Percentiles rank a stretch among this genome's conserved stretches.
Conservation (phyloP, 2,888 invertebrate species). For the Palloptera scutellata region DNA sequence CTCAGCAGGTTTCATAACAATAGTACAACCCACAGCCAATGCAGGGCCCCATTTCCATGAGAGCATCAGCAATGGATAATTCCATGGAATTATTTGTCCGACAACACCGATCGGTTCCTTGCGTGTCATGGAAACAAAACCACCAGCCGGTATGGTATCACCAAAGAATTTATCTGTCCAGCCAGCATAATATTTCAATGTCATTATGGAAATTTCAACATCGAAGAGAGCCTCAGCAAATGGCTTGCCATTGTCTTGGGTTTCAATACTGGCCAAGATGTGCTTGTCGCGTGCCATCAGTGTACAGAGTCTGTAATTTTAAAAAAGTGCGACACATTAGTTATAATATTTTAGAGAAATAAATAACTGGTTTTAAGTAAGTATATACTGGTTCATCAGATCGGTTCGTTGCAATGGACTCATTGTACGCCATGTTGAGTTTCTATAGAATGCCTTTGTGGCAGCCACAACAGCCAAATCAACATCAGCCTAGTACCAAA, state of each 20-base stretch:
- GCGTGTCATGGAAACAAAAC: constrained; percentile 71
- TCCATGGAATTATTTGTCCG: constrained; percentile 85
- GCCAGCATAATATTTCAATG: constrained; percentile 79
- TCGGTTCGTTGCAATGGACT: constrained; percentile 81
- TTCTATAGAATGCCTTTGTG: constrained; percentile 76
- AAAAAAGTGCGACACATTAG: constrained; percentile 31
- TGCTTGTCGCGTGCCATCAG: constrained; percentile 78
- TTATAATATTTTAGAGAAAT: constrained; percentile 50
- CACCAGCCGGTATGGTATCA: constrained; percentile 78
- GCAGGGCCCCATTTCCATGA: constrained; percentile 82
- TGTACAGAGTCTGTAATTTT: constrained; percentile 66
- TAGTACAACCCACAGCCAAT: constrained; percentile 72
- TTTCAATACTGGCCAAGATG: constrained; percentile 79
- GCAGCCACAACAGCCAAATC: constrained; percentile 84
- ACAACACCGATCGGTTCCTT: constrained; percentile 82
- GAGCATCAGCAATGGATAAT: constrained; percentile 81
- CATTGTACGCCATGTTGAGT: constrained; percentile 80
- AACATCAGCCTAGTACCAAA: constrained; percentile 78
- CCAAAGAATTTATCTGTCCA: constrained; percentile 89
- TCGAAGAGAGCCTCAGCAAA: constrained; percentile 68
- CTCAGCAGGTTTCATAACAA: constrained; percentile 84
- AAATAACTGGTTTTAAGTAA: background rate
- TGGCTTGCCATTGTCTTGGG: constrained; percentile 83
- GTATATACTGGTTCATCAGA: constrained; percentile 71
- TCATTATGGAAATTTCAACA: constrained; percentile 65